Base-by-base conservation (phyloP, 1,140 invertebrate genomes). In the Penaeus indicus region DNA sequence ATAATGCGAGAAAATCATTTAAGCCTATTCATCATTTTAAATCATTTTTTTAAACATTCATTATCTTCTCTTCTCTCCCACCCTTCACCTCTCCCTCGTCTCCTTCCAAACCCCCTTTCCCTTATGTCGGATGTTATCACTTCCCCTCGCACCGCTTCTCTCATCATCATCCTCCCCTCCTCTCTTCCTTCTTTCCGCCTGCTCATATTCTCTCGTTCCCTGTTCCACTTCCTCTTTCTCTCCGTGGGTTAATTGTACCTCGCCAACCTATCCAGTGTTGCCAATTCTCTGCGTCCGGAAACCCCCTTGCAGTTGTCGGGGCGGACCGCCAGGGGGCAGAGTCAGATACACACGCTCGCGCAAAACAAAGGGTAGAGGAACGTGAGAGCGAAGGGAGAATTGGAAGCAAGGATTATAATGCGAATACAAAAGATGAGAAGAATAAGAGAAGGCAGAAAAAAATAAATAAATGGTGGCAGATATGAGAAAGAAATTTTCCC, bases 201-300 rank as follows among this genome's bases (percentile, higher is more conserved):
- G 42, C 67, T 69, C 22, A 10, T 69, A 69, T 32, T 69, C 22
- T 32, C 27, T 25, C 67, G 22, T 25, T 32, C 27, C 22, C 67
- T 69, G 8, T 32, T 69, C 7, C 67, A 25, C 10, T 32, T 69
- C 22, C 67, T 69, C 80, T 82, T 62, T 83, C 67, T 61, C 67
- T 60, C 77, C 47, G 83, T 54, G 83, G 69, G 83, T 85, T 85
- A 85, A 85, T 85, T 85, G 69, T 77, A 47, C 21, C 21, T 22
- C 13, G 47, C 25, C 7, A 32, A 54, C 11, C 81, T 64, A 25
- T 18, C 60, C 83, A 85, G 42, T 64, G 69, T 85, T 85, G 47
- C 83, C 83, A 85, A 60, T 27, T 27, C 18, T 60, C 18, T 79
- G n/a, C 13, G n/a, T 47, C 47, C 47, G 47, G 47, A 47, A 47